These are phyloP conservation scores for Pelusios castaneus DNA, from an alignment of 2,113 vertebrate genomes.

Conservation along the genomic window DNA sequence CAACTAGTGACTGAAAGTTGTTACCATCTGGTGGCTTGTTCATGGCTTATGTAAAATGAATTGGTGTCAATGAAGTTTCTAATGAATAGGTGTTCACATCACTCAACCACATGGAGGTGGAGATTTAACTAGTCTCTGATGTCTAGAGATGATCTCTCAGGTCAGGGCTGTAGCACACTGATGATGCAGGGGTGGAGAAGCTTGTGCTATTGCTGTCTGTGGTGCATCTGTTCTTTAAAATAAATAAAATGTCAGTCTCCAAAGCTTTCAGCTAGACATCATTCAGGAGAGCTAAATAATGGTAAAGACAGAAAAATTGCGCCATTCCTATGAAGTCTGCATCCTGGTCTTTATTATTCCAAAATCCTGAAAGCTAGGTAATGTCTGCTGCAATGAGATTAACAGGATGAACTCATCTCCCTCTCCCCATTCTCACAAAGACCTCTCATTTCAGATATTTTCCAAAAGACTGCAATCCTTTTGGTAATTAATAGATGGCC, in stretches of 20 bases:
- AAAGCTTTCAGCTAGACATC: background rate
- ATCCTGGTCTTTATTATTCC: background rate
- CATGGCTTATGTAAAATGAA: background rate
- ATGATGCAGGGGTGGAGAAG: background rate
- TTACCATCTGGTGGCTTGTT: background rate
- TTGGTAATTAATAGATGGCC: background rate
- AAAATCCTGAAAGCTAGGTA: background rate
- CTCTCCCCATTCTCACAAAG: background rate
- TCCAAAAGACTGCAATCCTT: background rate
- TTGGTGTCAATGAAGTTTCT: background rate
- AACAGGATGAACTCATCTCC: background rate
- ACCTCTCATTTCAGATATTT: background rate
- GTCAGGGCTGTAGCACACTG: background rate
- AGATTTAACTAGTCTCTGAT: fast-evolving
- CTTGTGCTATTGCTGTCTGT: background rate
- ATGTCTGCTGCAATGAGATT: background rate
- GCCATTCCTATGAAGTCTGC: background rate
- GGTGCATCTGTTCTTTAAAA: background rate
- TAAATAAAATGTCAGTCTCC: background rate
- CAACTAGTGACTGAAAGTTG: background rate
- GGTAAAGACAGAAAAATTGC: background rate
- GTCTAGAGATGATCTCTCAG: background rate
- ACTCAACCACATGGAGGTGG: background rate
- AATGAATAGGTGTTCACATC: background rate
- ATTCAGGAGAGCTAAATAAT: background rate